These are phyloP conservation scores for Actinostola sp. DNA, from an alignment of 92 coral and sea anemone genomes.

Conservation along the genomic window DNA sequence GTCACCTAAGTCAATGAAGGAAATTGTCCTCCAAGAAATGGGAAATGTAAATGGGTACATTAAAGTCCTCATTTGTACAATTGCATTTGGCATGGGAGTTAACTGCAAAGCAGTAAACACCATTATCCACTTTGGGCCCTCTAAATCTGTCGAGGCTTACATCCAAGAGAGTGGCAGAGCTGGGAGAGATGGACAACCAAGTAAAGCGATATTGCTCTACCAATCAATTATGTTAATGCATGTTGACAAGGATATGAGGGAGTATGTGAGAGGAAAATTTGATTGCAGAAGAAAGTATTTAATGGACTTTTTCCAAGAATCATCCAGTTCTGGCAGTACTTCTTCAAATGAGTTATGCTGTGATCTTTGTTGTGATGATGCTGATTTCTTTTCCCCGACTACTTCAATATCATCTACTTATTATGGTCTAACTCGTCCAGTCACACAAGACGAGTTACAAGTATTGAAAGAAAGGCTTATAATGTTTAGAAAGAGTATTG, in stretches of 20 bases:
- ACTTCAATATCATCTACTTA: conserved; percentile 5
- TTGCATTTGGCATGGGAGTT: conserved; percentile 35
- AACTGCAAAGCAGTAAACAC: conserved; percentile 5
- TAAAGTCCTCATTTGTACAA: conserved; percentile 17
- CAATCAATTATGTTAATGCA: conserved; percentile 18
- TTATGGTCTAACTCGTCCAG: conserved; percentile 18
- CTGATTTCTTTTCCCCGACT: conserved; percentile 2
- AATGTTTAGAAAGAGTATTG: conserved; percentile 16
- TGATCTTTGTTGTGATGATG: conserved; percentile 4
- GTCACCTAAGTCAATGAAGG: conserved; percentile 10
- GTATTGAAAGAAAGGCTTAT: conserved; percentile 23
- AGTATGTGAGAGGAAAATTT: conserved; percentile 36
- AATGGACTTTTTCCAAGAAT: conserved; percentile 12
- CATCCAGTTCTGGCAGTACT: conserved; percentile 20
- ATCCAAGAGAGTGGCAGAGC: conserved; percentile 34
- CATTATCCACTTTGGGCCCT: conserved; percentile 38
- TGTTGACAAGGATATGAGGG: conserved; percentile 51
- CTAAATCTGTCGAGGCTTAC: conserved; percentile 39
- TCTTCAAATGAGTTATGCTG: conserved; percentile 10
- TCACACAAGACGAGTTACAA: background rate
- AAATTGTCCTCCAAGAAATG: conserved; percentile 8
- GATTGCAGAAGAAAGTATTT: conserved; percentile 25
- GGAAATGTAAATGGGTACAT: conserved; percentile 16
- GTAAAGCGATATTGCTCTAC: conserved; percentile 26
- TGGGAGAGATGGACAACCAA: conserved; percentile 42